Percentiles rank a stretch among this genome's conserved stretches.
Conservation (phyloP, 2,113 vertebrate species). For the Puffinus mauretanicus region DNA sequence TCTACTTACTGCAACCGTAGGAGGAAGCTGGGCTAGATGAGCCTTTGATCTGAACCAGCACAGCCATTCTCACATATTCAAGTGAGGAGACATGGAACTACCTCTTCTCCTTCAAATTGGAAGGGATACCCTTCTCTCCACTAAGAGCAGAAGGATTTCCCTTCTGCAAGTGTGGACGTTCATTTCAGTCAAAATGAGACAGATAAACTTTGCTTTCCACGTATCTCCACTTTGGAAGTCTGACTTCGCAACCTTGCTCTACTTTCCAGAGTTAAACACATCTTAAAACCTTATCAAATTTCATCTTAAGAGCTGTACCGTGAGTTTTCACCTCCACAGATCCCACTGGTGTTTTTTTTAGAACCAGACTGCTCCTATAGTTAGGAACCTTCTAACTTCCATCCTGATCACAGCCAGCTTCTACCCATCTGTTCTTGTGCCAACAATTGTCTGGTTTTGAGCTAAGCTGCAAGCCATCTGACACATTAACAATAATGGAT, state of each 20-base stretch:
- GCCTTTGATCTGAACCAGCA: not conserved
- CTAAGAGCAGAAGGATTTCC: not conserved
- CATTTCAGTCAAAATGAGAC: not conserved
- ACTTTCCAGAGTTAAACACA: not conserved
- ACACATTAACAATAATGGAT: conserved; percentile 4
- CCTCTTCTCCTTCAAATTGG: not conserved
- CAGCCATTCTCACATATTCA: not conserved
- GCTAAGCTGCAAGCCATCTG: not conserved
- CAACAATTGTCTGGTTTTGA: conserved; percentile 5
- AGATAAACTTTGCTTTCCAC: not conserved
- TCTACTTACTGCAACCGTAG: not conserved
- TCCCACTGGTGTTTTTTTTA: not conserved
- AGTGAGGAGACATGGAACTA: not conserved
- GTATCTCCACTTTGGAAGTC: not conserved
- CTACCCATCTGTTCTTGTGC: not conserved
- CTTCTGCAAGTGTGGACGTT: not conserved
- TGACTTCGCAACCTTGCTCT: not conserved
- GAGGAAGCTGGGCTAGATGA: not conserved
- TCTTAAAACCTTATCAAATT: not conserved
- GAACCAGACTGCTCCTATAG: not conserved
- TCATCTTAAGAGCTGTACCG: not conserved
- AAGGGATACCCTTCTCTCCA: not conserved
- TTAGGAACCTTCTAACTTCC: not conserved
- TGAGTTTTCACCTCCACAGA: not conserved
- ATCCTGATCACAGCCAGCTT: not conserved